These are phyloP conservation scores for Oryctes rhinoceros DNA, from an alignment of 1,140 invertebrate species.

Conservation along the genomic window DNA sequence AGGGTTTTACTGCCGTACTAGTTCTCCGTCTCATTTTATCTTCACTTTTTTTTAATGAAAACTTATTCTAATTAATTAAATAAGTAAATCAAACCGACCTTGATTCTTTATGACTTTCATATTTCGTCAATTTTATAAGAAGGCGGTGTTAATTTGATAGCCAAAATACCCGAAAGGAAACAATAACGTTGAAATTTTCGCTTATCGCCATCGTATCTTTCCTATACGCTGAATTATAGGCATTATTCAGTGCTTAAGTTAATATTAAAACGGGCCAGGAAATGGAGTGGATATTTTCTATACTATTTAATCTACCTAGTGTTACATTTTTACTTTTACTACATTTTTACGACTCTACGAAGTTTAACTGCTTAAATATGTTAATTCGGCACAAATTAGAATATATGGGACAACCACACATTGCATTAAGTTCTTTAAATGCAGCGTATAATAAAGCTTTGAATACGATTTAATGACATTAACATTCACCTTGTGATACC, in stretches of 20 bases:
- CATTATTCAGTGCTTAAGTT: neutral
- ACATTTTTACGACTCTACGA: conserved; percentile 1
- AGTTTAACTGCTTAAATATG: conserved; percentile 23
- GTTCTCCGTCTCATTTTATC: conserved; percentile 19
- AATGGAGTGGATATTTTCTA: conserved; percentile 26
- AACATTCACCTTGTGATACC: too few species aligned
- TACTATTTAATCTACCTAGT: conserved; percentile 21
- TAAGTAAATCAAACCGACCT: conserved; percentile 32
- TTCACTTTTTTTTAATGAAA: neutral
- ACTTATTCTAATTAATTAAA: conserved; percentile 33
- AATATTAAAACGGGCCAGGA: conserved; percentile 16
- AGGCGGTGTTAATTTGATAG: conserved; percentile 5
- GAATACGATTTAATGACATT: neutral
- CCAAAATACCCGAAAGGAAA: neutral
- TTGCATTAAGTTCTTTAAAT: neutral
- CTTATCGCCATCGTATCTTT: neutral
- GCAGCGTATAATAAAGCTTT: conserved; percentile 2
- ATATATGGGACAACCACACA: conserved; percentile 16
- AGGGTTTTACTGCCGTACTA: conserved; percentile 24
- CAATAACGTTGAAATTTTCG: conserved; percentile 24
- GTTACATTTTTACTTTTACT: conserved; percentile 35
- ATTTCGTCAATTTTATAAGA: conserved; percentile 26
- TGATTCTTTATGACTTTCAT: conserved; percentile 27
- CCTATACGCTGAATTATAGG: neutral
- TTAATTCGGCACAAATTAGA: conserved; percentile 2